These are phyloP conservation scores for Solenopsis invicta DNA, from an alignment of 1,140 invertebrate genomes.

Conservation along the genomic window DNA sequence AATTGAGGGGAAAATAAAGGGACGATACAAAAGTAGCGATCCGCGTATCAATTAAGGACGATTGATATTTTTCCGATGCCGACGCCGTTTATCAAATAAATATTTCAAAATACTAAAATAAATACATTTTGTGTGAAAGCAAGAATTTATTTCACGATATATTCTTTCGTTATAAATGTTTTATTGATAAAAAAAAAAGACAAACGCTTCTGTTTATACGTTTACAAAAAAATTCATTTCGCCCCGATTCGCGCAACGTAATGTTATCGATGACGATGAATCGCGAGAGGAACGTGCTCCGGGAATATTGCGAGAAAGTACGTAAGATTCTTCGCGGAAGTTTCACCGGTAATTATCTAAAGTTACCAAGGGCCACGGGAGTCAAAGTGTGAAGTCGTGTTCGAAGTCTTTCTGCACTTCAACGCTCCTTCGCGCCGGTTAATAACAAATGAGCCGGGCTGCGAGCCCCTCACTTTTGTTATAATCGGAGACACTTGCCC, in stretches of 20 bases:
- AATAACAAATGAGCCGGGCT: conserved; percentile 85
- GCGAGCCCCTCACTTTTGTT: conserved; percentile 84
- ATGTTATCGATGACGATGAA: conserved; percentile 34
- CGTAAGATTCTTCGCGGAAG: conserved; percentile 79
- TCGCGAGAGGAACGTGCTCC: conserved; percentile 39
- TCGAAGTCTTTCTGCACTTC: conserved; percentile 86
- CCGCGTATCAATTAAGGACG: not conserved
- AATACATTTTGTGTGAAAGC: not conserved
- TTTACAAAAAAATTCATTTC: not conserved
- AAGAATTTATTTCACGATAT: not conserved
- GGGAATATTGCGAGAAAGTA: conserved; percentile 66
- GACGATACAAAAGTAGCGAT: not conserved
- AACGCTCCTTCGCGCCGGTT: conserved; percentile 83
- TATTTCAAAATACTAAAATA: not conserved
- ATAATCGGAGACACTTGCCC: conserved; percentile 84
- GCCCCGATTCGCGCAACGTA: conserved; percentile 2
- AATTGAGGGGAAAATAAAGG: not conserved
- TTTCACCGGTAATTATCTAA: conserved; percentile 86
- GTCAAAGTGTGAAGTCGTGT: conserved; percentile 87
- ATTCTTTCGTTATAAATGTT: not conserved
- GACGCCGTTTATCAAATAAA: not conserved
- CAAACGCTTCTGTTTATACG: not conserved
- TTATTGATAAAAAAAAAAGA: not conserved
- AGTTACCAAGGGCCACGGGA: conserved; percentile 83
- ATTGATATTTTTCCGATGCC: not conserved